Evolutionary conservation across 2,888 invertebrate species (phyloP), one percentile per base, ranked within the genome.

Genomic region (Corbicula japonica): DNA sequence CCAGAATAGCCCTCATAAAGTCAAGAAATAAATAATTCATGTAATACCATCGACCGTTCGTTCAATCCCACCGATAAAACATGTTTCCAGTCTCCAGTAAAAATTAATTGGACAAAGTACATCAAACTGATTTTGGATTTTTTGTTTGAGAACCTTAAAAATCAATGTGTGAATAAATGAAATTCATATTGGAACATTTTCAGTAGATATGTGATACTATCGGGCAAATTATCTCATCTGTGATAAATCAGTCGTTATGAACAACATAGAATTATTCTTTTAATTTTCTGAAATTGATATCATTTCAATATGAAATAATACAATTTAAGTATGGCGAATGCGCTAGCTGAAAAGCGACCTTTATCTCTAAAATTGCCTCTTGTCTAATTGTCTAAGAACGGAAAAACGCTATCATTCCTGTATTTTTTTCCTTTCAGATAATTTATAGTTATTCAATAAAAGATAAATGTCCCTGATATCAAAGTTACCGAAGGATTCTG

Each of bases 371-470:
- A 28, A 38, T 62, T 10, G 38, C 54, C 21, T 62, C n/a, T n/a
- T n/a, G n/a, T n/a, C n/a, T n/a, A n/a, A n/a, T 62, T 62, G 62
- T 62, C 35, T 21, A 30, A 2, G 28, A 76, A 48, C 60, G 81
- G 81, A 78, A 81, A 63, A 63, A 35, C 26, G 41, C 63, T 48
- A 52, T 75, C 58, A 82, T 66, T n/a, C n/a, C n/a, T n/a, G n/a
- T n/a, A 35, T 44, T 46, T 41, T 62, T 62, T 66, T 71, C 72
- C 78, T 46, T 58, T 44, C 26, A 35, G 46, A 54, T 78, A 82
- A 82, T 78, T 82, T 82, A 82, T 82, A 70, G 81, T 62, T 65
- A 71, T 65, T 60, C 81, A 46, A 81, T 75, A n/a, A n/a, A n/a
- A 75, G 50, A 71, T 61, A 35, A 35, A 34, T 48, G n/a, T 54